phyloP scores from a whole-genome alignment of 2,113 vertebrate species.

The Rhabdornis inornatus region DNA sequence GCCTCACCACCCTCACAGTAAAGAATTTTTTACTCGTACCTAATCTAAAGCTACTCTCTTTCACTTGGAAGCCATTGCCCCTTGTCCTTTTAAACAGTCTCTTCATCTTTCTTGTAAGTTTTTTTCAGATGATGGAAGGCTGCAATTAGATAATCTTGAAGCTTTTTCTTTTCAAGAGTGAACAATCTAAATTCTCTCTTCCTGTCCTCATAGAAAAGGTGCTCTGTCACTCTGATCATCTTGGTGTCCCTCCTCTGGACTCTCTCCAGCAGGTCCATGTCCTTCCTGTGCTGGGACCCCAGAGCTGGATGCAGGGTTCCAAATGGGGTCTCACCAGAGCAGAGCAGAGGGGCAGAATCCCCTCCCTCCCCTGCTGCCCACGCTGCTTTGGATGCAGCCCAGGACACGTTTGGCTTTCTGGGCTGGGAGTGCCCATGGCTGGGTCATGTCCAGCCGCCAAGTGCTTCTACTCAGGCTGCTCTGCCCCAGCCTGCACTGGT shows the following conservation, averaged over 20 bases:
- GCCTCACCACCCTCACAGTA: neutral
- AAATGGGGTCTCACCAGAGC: neutral
- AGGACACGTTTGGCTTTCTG: neutral
- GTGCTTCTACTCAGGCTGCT: neutral
- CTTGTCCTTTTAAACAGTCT: neutral
- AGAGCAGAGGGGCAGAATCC: neutral
- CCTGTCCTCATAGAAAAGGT: neutral
- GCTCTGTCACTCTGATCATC: neutral
- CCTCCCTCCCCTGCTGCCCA: neutral
- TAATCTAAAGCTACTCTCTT: neutral
- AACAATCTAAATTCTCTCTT: neutral
- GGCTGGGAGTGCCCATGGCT: neutral
- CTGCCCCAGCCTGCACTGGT: no score
- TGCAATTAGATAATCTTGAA: neutral
- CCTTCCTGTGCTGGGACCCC: neutral
- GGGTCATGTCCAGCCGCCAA: neutral
- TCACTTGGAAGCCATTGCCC: neutral
- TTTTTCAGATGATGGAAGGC: neutral
- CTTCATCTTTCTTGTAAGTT: neutral
- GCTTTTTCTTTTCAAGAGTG: neutral
- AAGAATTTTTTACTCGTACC: neutral
- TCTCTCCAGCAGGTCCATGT: fast-evolving
- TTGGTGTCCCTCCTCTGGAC: neutral
- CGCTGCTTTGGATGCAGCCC: neutral
- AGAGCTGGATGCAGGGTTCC: no score